A percentile compares a stretch with the other conserved stretches of the same genome.
phyloP scores from a whole-genome alignment of 2,113 vertebrate genomes.

The Embiotoca jacksoni region DNA sequence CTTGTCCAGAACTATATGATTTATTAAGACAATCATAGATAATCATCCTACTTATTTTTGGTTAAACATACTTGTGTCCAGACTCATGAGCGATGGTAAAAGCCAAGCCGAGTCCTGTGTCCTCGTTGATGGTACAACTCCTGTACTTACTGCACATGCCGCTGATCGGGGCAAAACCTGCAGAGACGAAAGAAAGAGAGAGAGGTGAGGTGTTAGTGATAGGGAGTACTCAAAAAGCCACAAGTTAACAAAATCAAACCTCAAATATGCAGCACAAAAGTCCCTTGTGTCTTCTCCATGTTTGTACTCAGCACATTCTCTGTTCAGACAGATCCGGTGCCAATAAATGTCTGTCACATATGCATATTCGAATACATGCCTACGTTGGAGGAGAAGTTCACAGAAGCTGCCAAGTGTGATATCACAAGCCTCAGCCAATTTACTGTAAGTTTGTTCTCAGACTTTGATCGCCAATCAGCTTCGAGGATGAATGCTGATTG shows the following conservation, averaged over 20 bases:
- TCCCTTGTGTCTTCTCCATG: not conserved
- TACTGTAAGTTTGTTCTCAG: constrained; percentile 78
- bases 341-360: constrained; percentile 28
- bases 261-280: not conserved
- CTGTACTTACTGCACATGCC: constrained; percentile 99
- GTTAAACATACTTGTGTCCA: constrained; percentile 93
- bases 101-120: constrained; percentile 95
- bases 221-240: not conserved
- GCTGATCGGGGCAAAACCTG: constrained; percentile 98
- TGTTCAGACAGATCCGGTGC: constrained; percentile 45
- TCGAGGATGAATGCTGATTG: not conserved
- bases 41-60: no score
- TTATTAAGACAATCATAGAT: no score
- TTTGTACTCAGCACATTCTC: constrained; percentile 30
- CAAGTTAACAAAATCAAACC: not conserved
- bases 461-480: not conserved
- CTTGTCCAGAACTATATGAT: no score
- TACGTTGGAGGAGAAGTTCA: constrained; percentile 46
- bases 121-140: constrained; percentile 98
- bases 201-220: not conserved
- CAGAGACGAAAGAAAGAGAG: not conserved
- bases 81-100: constrained; percentile 99
- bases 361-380: not conserved
- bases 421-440: constrained; percentile 21
- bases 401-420: constrained; percentile 27